These are phyloP conservation scores for Phalacrocorax aristotelis DNA, from an alignment of 2,113 vertebrate genomes.

Conservation along the genomic window DNA sequence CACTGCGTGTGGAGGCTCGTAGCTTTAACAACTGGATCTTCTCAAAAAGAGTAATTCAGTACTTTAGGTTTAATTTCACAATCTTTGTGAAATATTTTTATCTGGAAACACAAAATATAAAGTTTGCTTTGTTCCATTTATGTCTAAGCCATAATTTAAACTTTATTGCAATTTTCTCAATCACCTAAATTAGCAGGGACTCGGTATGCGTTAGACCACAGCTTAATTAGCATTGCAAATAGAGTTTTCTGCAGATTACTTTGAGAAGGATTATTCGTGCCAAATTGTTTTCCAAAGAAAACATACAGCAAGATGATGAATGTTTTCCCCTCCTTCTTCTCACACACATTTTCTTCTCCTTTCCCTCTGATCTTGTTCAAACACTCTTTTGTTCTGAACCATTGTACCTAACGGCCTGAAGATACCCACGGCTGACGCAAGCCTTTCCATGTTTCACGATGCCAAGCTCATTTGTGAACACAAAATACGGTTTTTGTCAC, in stretches of 20 bases:
- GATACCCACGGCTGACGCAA: not conserved
- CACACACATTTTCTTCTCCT: not conserved
- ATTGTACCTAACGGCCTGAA: not conserved
- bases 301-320: not conserved
- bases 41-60: not conserved
- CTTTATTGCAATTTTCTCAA: not conserved
- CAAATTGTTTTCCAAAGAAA: not conserved
- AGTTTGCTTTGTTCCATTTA: not conserved
- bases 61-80: not conserved
- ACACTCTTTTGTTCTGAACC: not conserved
- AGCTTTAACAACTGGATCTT: not conserved
- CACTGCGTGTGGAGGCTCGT: fast-evolving
- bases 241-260: not conserved
- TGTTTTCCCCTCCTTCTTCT: not conserved
- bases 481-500: not conserved
- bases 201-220: not conserved
- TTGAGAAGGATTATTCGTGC: not conserved
- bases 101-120: not conserved
- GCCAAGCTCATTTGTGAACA: not conserved
- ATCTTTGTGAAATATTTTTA: not conserved
- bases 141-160: not conserved
- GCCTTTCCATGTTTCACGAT: not conserved
- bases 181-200: not conserved
- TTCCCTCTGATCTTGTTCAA: not conserved
- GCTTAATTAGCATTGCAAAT: not conserved